Evolutionary conservation across 2,888 invertebrate genomes (phyloP).

Genomic region (Cataglyphis rosenhaueri): DNA sequence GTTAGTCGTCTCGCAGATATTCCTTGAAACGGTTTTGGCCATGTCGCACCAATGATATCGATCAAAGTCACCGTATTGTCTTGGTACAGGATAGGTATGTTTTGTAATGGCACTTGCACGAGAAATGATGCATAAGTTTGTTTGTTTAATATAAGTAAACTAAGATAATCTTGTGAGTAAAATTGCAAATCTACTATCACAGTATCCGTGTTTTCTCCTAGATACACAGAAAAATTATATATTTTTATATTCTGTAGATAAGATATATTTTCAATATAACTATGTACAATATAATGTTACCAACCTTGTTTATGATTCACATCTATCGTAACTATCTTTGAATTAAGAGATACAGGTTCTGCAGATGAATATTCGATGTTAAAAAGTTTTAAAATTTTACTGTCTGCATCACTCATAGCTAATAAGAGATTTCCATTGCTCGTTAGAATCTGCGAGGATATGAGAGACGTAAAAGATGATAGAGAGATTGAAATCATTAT

Average conservation of each 20-base stretch:
- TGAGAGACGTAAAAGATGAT: slow-evolving; percentile 65
- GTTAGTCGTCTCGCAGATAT: slow-evolving; percentile 88
- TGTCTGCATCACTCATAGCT: slow-evolving; percentile 76
- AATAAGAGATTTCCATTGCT: slow-evolving; percentile 78
- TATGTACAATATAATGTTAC: slow-evolving; percentile 25
- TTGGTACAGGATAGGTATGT: slow-evolving; percentile 57
- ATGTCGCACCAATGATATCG: slow-evolving; percentile 77
- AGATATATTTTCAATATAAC: slow-evolving; percentile 15
- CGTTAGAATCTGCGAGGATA: slow-evolving; percentile 78
- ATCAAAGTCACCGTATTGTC: slow-evolving; percentile 73
- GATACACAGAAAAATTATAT: slow-evolving; percentile 48
- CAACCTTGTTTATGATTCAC: slow-evolving; percentile 80
- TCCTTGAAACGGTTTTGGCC: slow-evolving; percentile 81
- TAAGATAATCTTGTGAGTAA: slow-evolving; percentile 90
- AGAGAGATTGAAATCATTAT: slow-evolving; percentile 76
- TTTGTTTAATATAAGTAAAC: slow-evolving; percentile 87
- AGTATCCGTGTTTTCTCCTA: slow-evolving; percentile 74
- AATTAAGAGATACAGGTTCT: slow-evolving; percentile 70
- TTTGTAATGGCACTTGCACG: slow-evolving; percentile 79
- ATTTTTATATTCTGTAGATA: neutral
- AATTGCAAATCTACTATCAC: slow-evolving; percentile 91
- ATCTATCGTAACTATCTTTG: slow-evolving; percentile 74
- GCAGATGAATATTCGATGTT: slow-evolving; percentile 72
- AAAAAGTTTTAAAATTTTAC: slow-evolving; percentile 78
- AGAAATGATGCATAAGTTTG: slow-evolving; percentile 79